These are phyloP conservation scores for Natrix natrix DNA, from an alignment of 2,797 vertebrate species.

Conservation along the genomic window DNA sequence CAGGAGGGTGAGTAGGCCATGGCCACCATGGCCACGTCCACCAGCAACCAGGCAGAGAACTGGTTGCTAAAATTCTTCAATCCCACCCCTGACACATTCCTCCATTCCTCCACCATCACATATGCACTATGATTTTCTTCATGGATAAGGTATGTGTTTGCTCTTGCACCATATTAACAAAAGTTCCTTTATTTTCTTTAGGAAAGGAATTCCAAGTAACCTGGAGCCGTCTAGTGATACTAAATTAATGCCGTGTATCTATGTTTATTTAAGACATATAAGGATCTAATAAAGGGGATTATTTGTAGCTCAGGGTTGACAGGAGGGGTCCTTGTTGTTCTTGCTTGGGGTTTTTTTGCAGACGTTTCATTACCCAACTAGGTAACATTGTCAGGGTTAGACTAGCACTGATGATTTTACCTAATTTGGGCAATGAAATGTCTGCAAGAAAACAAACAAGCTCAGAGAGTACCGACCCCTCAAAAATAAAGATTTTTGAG, in stretches of 20 bases:
- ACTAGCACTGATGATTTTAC: not conserved
- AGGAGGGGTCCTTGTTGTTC: no score
- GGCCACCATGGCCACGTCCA: no score
- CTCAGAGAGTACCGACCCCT: not conserved
- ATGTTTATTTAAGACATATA: not conserved
- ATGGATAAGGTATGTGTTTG: not conserved
- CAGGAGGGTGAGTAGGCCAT: no score
- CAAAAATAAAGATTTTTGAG: not conserved
- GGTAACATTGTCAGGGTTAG: no score
- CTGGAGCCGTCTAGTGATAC: not conserved
- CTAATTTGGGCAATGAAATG: not conserved
- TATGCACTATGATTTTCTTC: rapidly evolving
- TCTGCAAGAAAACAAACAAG: not conserved
- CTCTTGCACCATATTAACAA: not conserved
- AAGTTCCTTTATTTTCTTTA: not conserved
- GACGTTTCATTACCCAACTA: no score
- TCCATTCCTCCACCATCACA: not conserved
- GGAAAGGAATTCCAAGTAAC: not conserved
- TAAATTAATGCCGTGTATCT: not conserved
- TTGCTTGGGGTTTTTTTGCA: no score
- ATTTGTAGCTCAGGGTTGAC: no score
- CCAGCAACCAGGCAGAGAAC: no score
- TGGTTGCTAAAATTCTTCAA: no score
- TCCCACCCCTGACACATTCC: not conserved
- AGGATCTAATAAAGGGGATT: not conserved